phyloP scores from a whole-genome alignment of 1,140 invertebrate genomes.

The silkworm (Bombyx mori) region DNA sequence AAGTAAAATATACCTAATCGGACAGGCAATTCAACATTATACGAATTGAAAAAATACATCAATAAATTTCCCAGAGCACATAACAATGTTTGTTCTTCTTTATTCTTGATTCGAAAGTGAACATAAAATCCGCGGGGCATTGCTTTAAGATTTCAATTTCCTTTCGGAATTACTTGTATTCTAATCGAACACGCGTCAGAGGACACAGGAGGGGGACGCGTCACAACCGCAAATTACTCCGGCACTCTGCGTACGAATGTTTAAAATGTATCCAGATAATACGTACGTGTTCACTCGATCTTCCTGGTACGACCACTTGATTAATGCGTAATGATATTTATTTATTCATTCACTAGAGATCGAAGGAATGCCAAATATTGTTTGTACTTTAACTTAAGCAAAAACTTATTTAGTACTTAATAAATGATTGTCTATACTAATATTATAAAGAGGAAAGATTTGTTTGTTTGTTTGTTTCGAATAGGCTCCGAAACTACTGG shows the following conservation, averaged over 20 bases:
- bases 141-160: conserved; percentile 70
- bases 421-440: no score
- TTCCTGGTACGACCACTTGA: conserved; percentile 25
- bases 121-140: conserved; percentile 61
- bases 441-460: no score
- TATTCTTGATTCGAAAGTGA: conserved; percentile 41
- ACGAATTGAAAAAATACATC: no score
- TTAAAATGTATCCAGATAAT: conserved; percentile 53
- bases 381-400: no score
- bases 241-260: conserved; percentile 53
- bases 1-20: no score
- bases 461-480: no score
- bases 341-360: conserved; percentile 27
- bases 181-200: conserved; percentile 67
- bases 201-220: conserved; percentile 31
- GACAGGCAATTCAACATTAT: no score
- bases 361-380: no score
- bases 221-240: conserved; percentile 62
- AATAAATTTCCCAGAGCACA: conserved; percentile 4
- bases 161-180: conserved; percentile 67
- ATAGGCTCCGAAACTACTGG: no score
- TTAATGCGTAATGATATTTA: conserved; percentile 42
- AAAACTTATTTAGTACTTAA: no score
- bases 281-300: conserved; percentile 17
- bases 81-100: conserved; percentile 47